Evolutionary conservation across 2,113 vertebrate genomes (phyloP).

Genomic region (Hiodon tergisus): DNA sequence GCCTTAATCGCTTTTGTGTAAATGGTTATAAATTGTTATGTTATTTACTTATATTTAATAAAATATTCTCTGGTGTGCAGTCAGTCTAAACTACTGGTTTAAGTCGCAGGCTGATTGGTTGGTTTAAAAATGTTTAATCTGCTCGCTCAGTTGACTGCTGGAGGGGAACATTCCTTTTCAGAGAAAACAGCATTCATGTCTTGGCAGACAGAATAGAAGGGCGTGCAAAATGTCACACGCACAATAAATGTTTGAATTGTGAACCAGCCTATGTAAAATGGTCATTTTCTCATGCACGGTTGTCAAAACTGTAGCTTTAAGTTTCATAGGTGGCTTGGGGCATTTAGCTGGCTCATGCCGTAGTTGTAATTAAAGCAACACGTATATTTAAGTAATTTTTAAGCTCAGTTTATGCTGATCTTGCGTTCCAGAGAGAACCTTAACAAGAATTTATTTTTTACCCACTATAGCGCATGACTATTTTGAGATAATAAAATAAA

Average conservation of each 20-base stretch:
- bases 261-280: background rate
- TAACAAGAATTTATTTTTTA: too few species aligned
- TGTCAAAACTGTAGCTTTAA: background rate
- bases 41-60: too few species aligned
- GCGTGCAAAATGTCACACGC: background rate
- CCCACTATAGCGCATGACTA: too few species aligned
- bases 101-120: too few species aligned
- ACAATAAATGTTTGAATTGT: background rate
- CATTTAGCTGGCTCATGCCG: background rate
- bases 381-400: conserved; percentile 14
- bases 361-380: conserved; percentile 10
- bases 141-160: too few species aligned
- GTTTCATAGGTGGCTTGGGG: background rate
- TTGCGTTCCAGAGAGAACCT: background rate
- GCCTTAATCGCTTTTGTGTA: too few species aligned
- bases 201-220: background rate
- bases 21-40: too few species aligned
- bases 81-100: too few species aligned
- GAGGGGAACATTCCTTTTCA: background rate
- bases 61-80: too few species aligned
- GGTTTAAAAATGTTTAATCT: too few species aligned
- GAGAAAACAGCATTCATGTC: background rate
- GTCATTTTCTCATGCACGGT: background rate
- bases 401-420: background rate
- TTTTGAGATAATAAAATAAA: too few species aligned